Conservation (phyloP, 2,797 vertebrate species). For the Brotula barbata region DNA sequence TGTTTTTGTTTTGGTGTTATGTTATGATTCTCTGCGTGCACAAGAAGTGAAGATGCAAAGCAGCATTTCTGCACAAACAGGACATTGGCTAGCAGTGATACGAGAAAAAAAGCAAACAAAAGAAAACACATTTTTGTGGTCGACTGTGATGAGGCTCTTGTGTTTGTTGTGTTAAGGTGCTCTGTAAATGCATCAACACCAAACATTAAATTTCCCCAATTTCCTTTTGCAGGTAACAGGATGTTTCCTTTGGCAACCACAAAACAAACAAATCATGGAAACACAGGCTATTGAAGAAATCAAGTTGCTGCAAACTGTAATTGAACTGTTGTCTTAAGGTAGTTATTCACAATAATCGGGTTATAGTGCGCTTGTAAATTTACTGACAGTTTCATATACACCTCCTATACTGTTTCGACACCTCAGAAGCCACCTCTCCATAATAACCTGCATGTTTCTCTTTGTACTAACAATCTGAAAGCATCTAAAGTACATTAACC, state of each 20-base stretch:
- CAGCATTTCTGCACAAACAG: background rate
- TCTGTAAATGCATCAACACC: constrained; percentile 45
- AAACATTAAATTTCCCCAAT: constrained; percentile 5
- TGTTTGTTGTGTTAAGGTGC: constrained; percentile 33
- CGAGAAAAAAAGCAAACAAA: constrained; percentile 20
- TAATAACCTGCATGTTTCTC: constrained; percentile 14
- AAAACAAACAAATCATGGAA: constrained; percentile 46
- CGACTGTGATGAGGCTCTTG: constrained; percentile 35
- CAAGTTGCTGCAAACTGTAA: constrained; percentile 32
- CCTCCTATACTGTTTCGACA: constrained; percentile 6
- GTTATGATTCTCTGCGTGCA: constrained; percentile 10
- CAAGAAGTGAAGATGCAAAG: background rate
- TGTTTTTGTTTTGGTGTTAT: background rate
- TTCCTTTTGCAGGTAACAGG: constrained; percentile 27
- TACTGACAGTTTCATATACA: constrained; percentile 23
- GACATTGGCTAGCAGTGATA: background rate
- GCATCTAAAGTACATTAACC: constrained; percentile 25
- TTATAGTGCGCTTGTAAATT: constrained; percentile 39
- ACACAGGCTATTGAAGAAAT: constrained; percentile 25
- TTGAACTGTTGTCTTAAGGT: constrained; percentile 32
- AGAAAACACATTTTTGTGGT: constrained; percentile 6
- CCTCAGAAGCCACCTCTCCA: constrained; percentile 21
- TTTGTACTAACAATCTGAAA: constrained; percentile 17
- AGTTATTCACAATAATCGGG: constrained; percentile 32
- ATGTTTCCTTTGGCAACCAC: constrained; percentile 24